phyloP scores from a whole-genome alignment of 2,113 vertebrate species.

The Danionella cerebrum region DNA sequence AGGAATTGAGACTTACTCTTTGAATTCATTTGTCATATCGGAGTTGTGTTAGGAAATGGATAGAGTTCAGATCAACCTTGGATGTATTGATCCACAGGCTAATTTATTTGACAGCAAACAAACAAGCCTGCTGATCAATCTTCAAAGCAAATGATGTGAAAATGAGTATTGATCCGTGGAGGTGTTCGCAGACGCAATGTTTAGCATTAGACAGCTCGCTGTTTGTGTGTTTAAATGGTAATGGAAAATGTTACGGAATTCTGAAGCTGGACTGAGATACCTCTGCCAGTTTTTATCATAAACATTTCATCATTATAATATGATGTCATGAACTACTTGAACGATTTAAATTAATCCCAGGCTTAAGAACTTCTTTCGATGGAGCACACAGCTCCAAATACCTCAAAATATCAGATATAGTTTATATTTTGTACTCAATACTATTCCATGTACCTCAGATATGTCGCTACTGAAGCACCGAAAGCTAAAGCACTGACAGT shows the following conservation, averaged over 20 bases:
- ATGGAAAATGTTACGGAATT: neutral
- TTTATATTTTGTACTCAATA: too few species aligned
- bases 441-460: too few species aligned
- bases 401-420: too few species aligned
- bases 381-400: too few species aligned
- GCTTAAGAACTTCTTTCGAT: neutral
- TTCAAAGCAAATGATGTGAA: conserved; percentile 26
- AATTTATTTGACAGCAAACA: conserved; percentile 9
- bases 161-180: conserved; percentile 18
- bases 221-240: neutral
- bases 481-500: too few species aligned
- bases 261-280: conserved; percentile 1
- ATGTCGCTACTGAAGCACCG: too few species aligned
- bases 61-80: conserved; percentile 17
- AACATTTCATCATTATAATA: too few species aligned
- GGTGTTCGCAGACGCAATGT: neutral
- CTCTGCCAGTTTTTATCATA: neutral
- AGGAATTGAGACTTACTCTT: neutral
- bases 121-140: conserved; percentile 15
- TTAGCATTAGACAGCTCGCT: neutral
- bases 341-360: neutral
- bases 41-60: neutral
- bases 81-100: conserved; percentile 15
- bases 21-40: neutral
- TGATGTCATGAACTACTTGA: neutral